Evolutionary conservation across 2,888 invertebrate genomes (phyloP).

Genomic region (Chloroclysta siterata): DNA sequence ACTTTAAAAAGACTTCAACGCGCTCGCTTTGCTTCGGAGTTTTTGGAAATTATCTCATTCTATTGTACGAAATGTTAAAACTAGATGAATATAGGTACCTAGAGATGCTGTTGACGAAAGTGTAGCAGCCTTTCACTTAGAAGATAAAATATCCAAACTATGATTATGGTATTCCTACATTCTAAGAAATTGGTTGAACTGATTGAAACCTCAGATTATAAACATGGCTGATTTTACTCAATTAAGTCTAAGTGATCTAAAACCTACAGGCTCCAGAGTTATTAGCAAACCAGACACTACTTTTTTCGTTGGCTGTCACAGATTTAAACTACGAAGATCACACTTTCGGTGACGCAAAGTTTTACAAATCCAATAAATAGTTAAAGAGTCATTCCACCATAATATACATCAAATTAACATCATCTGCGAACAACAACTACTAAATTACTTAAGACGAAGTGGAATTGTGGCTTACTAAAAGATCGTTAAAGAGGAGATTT

Average conservation of each 20-base stretch:
- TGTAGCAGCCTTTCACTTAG: too few relatives aligned
- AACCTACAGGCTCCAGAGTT: too few relatives aligned
- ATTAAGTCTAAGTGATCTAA: too few relatives aligned
- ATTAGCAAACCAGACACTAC: not conserved
- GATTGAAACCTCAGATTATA: too few relatives aligned
- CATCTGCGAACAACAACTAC: slow-evolving; percentile 25
- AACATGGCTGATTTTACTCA: too few relatives aligned
- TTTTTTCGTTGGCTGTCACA: not conserved
- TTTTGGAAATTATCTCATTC: not conserved
- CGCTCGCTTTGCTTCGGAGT: not conserved
- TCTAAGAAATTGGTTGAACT: too few relatives aligned
- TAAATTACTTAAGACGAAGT: slow-evolving; percentile 33
- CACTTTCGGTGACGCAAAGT: slow-evolving; percentile 14
- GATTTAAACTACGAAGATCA: not conserved
- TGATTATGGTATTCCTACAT: too few relatives aligned
- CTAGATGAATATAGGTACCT: too few relatives aligned
- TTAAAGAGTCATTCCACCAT: slow-evolving; percentile 22
- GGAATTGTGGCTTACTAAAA: not conserved
- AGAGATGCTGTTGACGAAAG: too few relatives aligned
- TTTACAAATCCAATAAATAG: slow-evolving; percentile 26
- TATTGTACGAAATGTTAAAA: not conserved
- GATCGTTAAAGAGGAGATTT: not conserved
- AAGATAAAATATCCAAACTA: too few relatives aligned
- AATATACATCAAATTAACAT: slow-evolving; percentile 25
- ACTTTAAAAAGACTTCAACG: not conserved